A percentile compares a stretch with the other conserved stretches of the same genome.
phyloP scores from a whole-genome alignment of 2,113 vertebrate species.

The Promerops cafer region DNA sequence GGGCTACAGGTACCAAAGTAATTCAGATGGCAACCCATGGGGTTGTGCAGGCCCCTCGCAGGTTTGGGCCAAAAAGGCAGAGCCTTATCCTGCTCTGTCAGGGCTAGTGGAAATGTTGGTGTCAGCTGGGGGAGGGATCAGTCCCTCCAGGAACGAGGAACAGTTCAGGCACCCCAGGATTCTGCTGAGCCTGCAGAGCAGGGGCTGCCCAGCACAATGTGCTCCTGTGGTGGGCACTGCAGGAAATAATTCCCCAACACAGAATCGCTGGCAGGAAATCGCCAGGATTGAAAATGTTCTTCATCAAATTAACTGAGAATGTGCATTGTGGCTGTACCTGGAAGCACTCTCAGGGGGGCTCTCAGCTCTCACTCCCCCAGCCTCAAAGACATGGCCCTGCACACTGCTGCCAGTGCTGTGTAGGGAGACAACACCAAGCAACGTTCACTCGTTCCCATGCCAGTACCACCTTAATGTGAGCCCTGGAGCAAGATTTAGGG shows the following conservation, averaged over 20 bases:
- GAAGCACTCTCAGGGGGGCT: background rate
- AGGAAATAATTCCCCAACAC: background rate
- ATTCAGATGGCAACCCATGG: background rate
- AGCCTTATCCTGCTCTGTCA: background rate
- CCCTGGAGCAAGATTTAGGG: background rate
- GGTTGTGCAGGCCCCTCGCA: background rate
- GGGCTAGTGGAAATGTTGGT: background rate
- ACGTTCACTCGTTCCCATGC: background rate
- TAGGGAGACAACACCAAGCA: background rate
- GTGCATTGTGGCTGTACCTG: background rate
- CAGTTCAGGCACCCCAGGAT: background rate
- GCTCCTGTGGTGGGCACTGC: background rate
- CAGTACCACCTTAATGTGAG: background rate
- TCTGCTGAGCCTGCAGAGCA: background rate
- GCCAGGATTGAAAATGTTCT: background rate
- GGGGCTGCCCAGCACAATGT: background rate
- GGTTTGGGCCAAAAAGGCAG: accelerated
- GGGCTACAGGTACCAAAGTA: background rate
- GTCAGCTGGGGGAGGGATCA: background rate
- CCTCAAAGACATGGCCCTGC: background rate
- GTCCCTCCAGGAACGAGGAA: background rate
- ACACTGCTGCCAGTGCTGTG: accelerated
- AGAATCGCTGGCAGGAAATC: background rate
- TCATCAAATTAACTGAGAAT: background rate
- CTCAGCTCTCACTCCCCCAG: background rate